phyloP scores from a whole-genome alignment of 2,888 invertebrate genomes.

The Leptinotarsa peninsularis region DNA sequence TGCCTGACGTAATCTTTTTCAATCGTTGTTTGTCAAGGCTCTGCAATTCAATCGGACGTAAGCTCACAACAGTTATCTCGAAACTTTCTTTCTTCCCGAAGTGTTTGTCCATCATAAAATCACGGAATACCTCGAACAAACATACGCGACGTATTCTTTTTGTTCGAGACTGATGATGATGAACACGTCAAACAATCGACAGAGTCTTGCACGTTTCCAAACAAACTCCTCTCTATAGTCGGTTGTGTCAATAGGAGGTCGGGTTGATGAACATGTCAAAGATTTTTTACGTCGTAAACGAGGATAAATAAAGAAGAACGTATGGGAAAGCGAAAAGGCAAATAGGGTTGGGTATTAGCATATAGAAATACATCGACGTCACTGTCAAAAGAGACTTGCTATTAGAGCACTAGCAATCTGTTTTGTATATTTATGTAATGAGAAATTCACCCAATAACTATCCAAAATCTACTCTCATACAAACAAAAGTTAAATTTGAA shows the following conservation, averaged over 20 bases:
- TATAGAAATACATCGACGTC: neutral
- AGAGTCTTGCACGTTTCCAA: conserved; percentile 13
- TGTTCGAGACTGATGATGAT: neutral
- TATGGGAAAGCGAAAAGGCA: conserved; percentile 1
- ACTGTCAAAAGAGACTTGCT: neutral
- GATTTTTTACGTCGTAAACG: conserved; percentile 11
- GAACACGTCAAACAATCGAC: conserved; percentile 8
- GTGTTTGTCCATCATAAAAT: conserved; percentile 16
- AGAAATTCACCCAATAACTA: too few species aligned
- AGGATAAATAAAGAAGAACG: conserved; percentile 1
- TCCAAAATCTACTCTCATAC: too few species aligned
- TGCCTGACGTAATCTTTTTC: neutral
- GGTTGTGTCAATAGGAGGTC: conserved; percentile 29
- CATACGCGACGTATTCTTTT: conserved; percentile 3
- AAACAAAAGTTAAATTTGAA: too few species aligned
- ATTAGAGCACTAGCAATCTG: neutral
- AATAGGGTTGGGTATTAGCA: neutral
- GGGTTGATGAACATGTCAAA: conserved; percentile 33
- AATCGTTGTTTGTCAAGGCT: conserved; percentile 8
- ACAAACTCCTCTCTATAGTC: conserved; percentile 18
- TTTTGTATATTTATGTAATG: neutral
- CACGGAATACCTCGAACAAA: neutral
- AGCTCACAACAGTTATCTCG: conserved; percentile 13
- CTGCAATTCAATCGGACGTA: conserved; percentile 11
- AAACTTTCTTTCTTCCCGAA: neutral